Evolutionary conservation across 2,113 vertebrate genomes (phyloP), one percentile per base, ranked within the genome.

Genomic region (Archilochus colubris): DNA sequence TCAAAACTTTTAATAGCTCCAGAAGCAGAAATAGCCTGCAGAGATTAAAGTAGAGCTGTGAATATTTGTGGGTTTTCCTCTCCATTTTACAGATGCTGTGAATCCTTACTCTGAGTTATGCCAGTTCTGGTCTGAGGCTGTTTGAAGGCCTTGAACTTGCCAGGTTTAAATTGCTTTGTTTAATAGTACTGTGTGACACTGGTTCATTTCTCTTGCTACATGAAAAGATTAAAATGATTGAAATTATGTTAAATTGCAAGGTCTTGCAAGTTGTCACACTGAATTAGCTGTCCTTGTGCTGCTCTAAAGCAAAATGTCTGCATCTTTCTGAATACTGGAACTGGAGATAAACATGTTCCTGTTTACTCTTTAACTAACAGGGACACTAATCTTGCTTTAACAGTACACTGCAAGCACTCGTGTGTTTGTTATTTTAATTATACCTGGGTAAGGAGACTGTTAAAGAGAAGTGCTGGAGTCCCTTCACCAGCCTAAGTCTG

Each of bases 111-210:
- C 53, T 70, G 36, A 83, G 17, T 50, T 63, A 30, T 14, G 7
- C 50, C 7, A 3, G 3, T 58, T 87, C 7, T 36, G 62, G 33
- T 54, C 38, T 63, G 22, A 25, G 30, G 24, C 19, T 83, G 18
- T 78, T 72, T 1, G 24, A 95, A 58, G 64, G 55, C 44, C 33
- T 94, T 61, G 33, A 51, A 67, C 6, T 21, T 79, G 19, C 16
- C 61, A 69, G 14, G 7, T 91, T 85, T 82, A 75, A 91, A 40
- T 59, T 74, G 72, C 73, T 73, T 95, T 76, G 66, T 91, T 95
- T 90, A 40, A 57, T 64, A 84, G 94, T 57, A 20, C 8, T 36
- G 9, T 59, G 54, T 12, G 48, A 24, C 15, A 21, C 4, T 7
- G 21, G 6, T 57, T 89, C 59, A 44, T 88, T 96, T 93, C 81